Evolutionary conservation across 2,888 invertebrate species (phyloP), one percentile per base, ranked within the genome.

Genomic region (Diploptera punctata): DNA sequence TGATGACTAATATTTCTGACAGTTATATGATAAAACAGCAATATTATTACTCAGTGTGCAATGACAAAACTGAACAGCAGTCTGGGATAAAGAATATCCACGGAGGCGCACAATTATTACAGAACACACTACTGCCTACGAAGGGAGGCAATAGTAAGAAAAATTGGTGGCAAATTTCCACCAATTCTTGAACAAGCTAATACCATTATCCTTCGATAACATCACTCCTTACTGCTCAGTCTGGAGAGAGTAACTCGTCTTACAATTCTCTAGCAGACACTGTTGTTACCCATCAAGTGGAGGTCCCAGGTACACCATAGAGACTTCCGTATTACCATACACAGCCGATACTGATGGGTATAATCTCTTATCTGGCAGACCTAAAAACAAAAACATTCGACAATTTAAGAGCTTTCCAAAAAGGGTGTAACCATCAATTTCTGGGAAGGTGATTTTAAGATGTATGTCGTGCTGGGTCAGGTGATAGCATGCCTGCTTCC

Each of bases 271-370:
- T 65, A 65, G n/a, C 21, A 9, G 43, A 65, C n/a, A 47, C 21
- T 65, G 26, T 47, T 65, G 87, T 92, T 91, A 97, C 85, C 98
- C 98, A 89, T 98, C 97, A 80, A 97, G 84, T n/a, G 99, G 98
- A 76, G 93, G 92, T 76, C 99, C 99, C 79, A 98, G 86, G 84
- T 99, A 99, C 54, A 98, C 96, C 98, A 99, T 98, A 44, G 98
- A 97, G 49, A 99, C 97, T 88, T 99, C 98, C 62, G 98, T 99
- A 82, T 99, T 99, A 74, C 99, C 99, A 86, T 99, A 99, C 13
- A 99, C 99, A 74, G 98, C 98, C 65, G 98, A 98, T 68, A 98
- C 95, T 74, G 98, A 94, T 74, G 99, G 98, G 83, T 93, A 99
- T 69, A 99, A 87, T 83, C 91, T 93, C 82, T 95, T 96, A 81